phyloP scores from a whole-genome alignment of 2,797 vertebrate genomes.

The Galago senegalensis region DNA sequence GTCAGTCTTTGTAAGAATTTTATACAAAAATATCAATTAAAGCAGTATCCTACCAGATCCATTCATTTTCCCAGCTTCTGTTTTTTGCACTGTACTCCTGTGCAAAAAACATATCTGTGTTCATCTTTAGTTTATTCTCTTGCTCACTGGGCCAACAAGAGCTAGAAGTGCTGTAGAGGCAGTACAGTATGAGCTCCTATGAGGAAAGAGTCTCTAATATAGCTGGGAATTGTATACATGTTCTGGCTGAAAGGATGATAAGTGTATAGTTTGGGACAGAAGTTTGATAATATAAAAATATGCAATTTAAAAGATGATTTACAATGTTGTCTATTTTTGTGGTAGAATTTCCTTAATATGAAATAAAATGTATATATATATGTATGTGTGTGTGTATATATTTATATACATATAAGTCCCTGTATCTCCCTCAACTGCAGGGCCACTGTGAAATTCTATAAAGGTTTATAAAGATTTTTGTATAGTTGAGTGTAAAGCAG shows the following conservation, averaged over 20 bases:
- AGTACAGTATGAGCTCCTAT: background rate
- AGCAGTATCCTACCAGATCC: background rate
- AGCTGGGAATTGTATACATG: background rate
- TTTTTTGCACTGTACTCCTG: background rate
- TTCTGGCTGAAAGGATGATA: slow-evolving; percentile 19
- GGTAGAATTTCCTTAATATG: slow-evolving; percentile 59
- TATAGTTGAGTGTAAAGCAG: slow-evolving; percentile 39
- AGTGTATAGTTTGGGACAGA: background rate
- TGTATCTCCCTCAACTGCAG: background rate
- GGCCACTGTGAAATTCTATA: slow-evolving; percentile 21
- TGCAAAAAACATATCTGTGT: background rate
- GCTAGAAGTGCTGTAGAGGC: background rate
- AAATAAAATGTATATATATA: slow-evolving; percentile 41
- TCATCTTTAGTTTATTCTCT: slow-evolving; percentile 42
- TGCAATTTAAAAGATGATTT: slow-evolving; percentile 39
- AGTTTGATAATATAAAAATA: slow-evolving; percentile 42
- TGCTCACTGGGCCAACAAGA: background rate
- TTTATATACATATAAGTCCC: background rate
- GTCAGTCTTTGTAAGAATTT: slow-evolving; percentile 51
- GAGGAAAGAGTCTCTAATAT: background rate
- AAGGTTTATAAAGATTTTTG: slow-evolving; percentile 19
- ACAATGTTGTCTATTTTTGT: slow-evolving; percentile 38
- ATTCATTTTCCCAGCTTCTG: background rate
- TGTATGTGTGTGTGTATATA: background rate
- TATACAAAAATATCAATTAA: slow-evolving; percentile 47